These are phyloP conservation scores for Muscicapa comitata DNA, from an alignment of 2,797 vertebrate genomes.

Conservation along the genomic window DNA sequence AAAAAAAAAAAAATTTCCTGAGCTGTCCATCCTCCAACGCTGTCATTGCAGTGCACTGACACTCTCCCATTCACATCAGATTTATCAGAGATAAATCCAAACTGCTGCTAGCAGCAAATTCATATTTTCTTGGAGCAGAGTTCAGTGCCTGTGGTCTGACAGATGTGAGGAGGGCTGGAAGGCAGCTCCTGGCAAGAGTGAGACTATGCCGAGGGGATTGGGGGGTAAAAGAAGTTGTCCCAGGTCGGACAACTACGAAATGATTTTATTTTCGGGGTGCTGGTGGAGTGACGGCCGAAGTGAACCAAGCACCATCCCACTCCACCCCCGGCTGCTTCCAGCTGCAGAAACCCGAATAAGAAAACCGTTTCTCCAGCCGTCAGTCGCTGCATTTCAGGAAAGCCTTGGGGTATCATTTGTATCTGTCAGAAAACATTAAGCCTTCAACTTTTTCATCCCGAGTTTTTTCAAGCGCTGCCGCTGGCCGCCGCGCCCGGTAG, in stretches of 20 bases:
- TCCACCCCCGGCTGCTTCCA: background rate
- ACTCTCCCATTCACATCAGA: background rate
- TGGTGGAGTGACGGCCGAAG: background rate
- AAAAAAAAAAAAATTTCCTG: background rate
- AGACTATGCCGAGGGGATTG: background rate
- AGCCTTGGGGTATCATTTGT: slow-evolving; percentile 68
- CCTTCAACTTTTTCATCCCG: slow-evolving; percentile 33
- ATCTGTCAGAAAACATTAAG: slow-evolving; percentile 66
- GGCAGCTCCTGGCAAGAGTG: background rate
- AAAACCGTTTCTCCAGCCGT: slow-evolving; percentile 29
- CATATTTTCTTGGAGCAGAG: background rate
- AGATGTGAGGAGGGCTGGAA: background rate
- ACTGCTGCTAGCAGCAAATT: background rate
- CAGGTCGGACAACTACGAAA: background rate
- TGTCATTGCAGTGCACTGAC: background rate
- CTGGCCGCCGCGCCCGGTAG: background rate
- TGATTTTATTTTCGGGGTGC: background rate
- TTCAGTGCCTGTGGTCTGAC: background rate
- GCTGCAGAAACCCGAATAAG: slow-evolving; percentile 1
- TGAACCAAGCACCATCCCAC: background rate
- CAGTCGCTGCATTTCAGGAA: slow-evolving; percentile 39
- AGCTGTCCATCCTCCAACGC: background rate
- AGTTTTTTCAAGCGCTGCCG: background rate
- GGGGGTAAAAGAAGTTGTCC: background rate
- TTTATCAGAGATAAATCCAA: background rate